phyloP scores from a whole-genome alignment of 2,113 vertebrate genomes.

The Polypterus senegalus region DNA sequence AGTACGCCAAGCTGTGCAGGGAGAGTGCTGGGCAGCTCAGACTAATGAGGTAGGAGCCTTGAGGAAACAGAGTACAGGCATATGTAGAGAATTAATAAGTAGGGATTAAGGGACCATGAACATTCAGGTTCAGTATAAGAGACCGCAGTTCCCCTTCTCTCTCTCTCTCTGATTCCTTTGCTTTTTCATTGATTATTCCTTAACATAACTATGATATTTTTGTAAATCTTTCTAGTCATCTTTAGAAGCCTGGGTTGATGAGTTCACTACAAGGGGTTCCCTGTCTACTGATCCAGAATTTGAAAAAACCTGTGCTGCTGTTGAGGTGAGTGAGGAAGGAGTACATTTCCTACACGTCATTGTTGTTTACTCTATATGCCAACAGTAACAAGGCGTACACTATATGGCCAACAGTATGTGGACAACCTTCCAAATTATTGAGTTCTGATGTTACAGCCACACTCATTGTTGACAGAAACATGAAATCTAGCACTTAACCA shows the following conservation, averaged over 20 bases:
- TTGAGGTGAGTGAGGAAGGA: conserved; percentile 73
- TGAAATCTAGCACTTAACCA: too few species aligned
- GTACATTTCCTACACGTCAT: too few species aligned
- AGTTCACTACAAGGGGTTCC: conserved; percentile 56
- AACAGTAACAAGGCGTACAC: too few species aligned
- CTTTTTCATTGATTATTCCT: conserved; percentile 10
- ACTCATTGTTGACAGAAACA: too few species aligned
- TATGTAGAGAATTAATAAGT: conserved; percentile 4
- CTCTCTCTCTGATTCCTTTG: conserved; percentile 11
- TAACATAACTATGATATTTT: too few species aligned
- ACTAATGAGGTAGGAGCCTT: conserved; percentile 83
- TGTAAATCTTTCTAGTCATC: conserved; percentile 46
- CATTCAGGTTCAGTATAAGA: not conserved
- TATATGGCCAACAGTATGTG: too few species aligned
- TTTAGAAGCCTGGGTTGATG: conserved; percentile 87
- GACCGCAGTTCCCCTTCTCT: not conserved
- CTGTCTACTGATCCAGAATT: conserved; percentile 66
- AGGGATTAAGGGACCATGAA: conserved; percentile 1
- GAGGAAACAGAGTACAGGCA: conserved; percentile 11
- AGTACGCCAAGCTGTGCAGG: conserved; percentile 72
- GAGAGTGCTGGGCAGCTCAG: conserved; percentile 84
- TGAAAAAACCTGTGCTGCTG: conserved; percentile 85
- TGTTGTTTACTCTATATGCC: too few species aligned
- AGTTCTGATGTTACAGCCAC: too few species aligned
- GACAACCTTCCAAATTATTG: too few species aligned